Percentiles rank a stretch among this genome's conserved stretches.
Conservation (phyloP, 2,888 invertebrate species). For the Thymelicus acteon region DNA sequence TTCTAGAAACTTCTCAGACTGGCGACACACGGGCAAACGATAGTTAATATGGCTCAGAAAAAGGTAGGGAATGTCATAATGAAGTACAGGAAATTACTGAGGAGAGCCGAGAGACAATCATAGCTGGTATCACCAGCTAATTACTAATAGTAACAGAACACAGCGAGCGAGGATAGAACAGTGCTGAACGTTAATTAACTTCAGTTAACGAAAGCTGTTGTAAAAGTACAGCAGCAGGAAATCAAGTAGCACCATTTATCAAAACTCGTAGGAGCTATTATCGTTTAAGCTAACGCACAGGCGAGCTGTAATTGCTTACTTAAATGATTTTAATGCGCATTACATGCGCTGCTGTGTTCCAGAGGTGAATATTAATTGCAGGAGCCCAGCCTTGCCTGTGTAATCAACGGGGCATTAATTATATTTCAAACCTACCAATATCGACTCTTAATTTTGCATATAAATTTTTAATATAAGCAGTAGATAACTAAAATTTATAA, state of each 20-base stretch:
- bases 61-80: conserved; percentile 47
- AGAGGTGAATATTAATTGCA: conserved; percentile 36
- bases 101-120: conserved; percentile 40
- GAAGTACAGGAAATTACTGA: conserved; percentile 56
- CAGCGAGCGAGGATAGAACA: conserved; percentile 9
- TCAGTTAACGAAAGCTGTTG: conserved; percentile 34
- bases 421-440: conserved; percentile 25
- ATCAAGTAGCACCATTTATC: conserved; percentile 36
- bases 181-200: conserved; percentile 19
- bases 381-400: conserved; percentile 31
- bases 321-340: conserved; percentile 37
- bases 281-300: conserved; percentile 31
- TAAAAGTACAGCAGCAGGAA: conserved; percentile 37
- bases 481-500: conserved; percentile 8
- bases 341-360: conserved; percentile 34
- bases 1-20: conserved; percentile 60
- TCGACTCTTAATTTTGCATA: conserved; percentile 26
- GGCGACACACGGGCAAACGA: conserved; percentile 47
- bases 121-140: conserved; percentile 34
- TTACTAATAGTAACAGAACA: conserved; percentile 23
- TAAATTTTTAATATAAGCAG: conserved; percentile 26
- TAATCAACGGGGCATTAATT: conserved; percentile 32
- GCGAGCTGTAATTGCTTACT: conserved; percentile 33
- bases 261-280: conserved; percentile 31
- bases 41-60: conserved; percentile 47